Evolutionary conservation across 2,888 invertebrate species (phyloP).

Genomic region (Cheilosia pagana): DNA sequence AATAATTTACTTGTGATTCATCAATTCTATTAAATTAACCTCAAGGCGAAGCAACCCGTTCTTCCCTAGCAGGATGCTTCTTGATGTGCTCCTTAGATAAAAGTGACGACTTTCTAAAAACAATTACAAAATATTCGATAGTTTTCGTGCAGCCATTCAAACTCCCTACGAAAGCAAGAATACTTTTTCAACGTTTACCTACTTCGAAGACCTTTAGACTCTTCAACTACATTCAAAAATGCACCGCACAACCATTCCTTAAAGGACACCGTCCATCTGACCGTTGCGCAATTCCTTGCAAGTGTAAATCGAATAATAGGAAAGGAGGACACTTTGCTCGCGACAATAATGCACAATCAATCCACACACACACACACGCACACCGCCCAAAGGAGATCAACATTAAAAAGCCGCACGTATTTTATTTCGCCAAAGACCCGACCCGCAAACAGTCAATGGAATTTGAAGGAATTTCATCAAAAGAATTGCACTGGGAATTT

Average conservation of each 20-base stretch:
- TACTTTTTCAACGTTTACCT: too few relatives aligned
- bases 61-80: too few relatives aligned
- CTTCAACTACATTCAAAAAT: neutral
- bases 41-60: too few relatives aligned
- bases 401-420: conserved; percentile 1
- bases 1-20: too few relatives aligned
- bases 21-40: too few relatives aligned
- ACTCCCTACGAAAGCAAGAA: too few relatives aligned
- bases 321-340: conserved; percentile 25
- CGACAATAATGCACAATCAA: conserved; percentile 21
- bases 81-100: too few relatives aligned
- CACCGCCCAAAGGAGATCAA: neutral
- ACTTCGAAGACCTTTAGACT: too few relatives aligned
- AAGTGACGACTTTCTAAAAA: too few relatives aligned
- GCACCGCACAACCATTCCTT: neutral
- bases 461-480: conserved; percentile 80
- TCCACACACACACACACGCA: neutral
- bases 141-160: too few relatives aligned
- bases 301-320: conserved; percentile 61
- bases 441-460: conserved; percentile 71
- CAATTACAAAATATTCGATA: too few relatives aligned
- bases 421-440: conserved; percentile 71
- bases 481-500: conserved; percentile 80
- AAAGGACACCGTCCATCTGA: neutral
- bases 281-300: neutral